Evolutionary conservation across 2,888 invertebrate species (phyloP), one percentile per base, ranked within the genome.

Genomic region (Platycnemis pennipes): DNA sequence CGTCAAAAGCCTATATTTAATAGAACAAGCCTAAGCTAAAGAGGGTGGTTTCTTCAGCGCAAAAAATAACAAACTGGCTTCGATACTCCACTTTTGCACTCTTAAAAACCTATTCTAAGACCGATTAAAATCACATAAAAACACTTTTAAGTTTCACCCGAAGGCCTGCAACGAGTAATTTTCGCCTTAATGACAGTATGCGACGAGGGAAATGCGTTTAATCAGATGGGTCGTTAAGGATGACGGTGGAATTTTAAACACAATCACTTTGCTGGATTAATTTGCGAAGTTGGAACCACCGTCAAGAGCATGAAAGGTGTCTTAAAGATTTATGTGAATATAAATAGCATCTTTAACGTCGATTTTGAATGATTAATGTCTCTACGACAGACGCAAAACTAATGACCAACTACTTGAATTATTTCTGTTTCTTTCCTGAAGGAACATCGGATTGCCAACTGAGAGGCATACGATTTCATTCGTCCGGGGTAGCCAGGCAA

Each of bases 281-380:
- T 86, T 86, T 19, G 42, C 44, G 87, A 46, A 26, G 87, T 45
- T 22, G n/a, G 46, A 37, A 46, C 87, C 87, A 87, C 26, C 46
- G 45, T 22, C 26, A 16, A 44, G n/a, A 87, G 22, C 46, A 87
- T 45, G 26, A 87, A 87, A 87, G 44, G 87, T 46, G 26, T n/a
- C n/a, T 26, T 11, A 46, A 26, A 87, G 87, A 87, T 87, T 87
- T 45, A 87, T 87, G 16, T 87, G 87, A 87, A 87, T 87, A 87
- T 87, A 87, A 87, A 87, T 87, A 45, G 87, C 45, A 2, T 87
- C 87, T 87, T 87, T 87, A 46, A 26, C 46, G 87, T 87, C 46
- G 19, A 46, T 87, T 87, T 26, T 44, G 19, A 2, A 19, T 44
- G 87, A 87, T 87, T 3, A n/a, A 87, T 87, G 87, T 22, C 87